phyloP scores from a whole-genome alignment of 1,140 invertebrate genomes.

The Lepidotrigona ventralis region DNA sequence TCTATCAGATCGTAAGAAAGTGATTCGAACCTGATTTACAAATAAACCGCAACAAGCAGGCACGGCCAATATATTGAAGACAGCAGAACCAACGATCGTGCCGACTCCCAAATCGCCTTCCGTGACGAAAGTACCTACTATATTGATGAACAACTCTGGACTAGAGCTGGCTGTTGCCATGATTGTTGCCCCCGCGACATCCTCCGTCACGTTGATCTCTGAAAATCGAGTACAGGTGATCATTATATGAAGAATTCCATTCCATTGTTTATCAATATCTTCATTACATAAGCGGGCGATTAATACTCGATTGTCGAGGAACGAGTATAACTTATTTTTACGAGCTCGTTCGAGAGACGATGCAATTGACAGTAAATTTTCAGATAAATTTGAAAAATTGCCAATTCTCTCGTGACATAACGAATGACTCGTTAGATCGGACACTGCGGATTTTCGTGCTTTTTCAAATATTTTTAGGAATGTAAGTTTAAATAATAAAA shows the following conservation, averaged over 20 bases:
- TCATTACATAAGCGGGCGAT: too few relatives aligned
- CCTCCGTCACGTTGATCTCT: constrained; percentile 81
- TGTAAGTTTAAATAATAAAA: too few relatives aligned
- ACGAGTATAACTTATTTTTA: too few relatives aligned
- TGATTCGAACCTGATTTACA: constrained; percentile 79
- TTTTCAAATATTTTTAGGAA: too few relatives aligned
- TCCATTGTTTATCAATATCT: too few relatives aligned
- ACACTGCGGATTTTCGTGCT: too few relatives aligned
- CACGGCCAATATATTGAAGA: constrained; percentile 86
- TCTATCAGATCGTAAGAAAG: neutral
- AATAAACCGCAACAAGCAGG: constrained; percentile 84
- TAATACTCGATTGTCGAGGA: too few relatives aligned
- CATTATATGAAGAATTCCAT: neutral
- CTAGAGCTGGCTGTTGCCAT: constrained; percentile 85
- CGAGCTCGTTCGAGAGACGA: too few relatives aligned
- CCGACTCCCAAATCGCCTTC: constrained; percentile 84
- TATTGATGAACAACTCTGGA: constrained; percentile 82
- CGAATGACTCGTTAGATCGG: too few relatives aligned
- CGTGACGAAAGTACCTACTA: constrained; percentile 82
- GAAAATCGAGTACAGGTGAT: constrained; percentile 28
- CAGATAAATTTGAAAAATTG: too few relatives aligned
- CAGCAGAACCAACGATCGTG: constrained; percentile 86
- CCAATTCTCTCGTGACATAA: too few relatives aligned
- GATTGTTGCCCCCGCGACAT: constrained; percentile 84
- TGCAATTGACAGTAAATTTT: too few relatives aligned